A percentile compares a stretch with the other conserved stretches of the same genome.
These are phyloP conservation scores for Buphagus erythrorhynchus DNA, from an alignment of 2,797 vertebrate species.

Conservation along the genomic window DNA sequence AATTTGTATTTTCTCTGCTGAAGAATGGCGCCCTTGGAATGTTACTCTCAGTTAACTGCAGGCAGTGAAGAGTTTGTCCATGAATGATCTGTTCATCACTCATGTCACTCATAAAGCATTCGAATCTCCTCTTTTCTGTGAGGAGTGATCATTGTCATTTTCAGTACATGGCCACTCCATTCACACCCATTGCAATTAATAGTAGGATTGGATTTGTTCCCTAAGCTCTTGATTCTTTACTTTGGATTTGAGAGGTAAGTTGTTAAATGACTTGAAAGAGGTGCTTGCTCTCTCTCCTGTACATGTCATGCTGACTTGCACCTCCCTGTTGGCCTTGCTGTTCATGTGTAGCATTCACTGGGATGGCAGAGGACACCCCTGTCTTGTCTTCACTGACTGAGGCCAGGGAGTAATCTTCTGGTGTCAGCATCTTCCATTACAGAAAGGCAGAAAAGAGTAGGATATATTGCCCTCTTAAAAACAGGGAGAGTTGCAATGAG, in stretches of 20 bases:
- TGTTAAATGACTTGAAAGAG: neutral
- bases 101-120: neutral
- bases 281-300: neutral
- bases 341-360: neutral
- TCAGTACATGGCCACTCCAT: neutral
- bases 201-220: neutral
- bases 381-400: neutral
- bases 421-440: neutral
- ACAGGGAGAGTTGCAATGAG: neutral
- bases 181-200: neutral
- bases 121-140: neutral
- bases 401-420: neutral
- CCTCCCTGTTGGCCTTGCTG: neutral
- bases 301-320: fast-evolving
- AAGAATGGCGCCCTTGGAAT: neutral
- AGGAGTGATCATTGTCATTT: neutral
- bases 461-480: neutral
- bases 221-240: neutral
- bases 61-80: neutral
- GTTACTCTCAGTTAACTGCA: neutral
- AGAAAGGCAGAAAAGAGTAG: neutral
- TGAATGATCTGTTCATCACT: neutral
- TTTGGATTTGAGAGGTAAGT: neutral
- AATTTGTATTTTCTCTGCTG: neutral
- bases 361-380: neutral